Base-by-base conservation (phyloP, 1,140 invertebrate species). In the Penaeus chinensis region DNA sequence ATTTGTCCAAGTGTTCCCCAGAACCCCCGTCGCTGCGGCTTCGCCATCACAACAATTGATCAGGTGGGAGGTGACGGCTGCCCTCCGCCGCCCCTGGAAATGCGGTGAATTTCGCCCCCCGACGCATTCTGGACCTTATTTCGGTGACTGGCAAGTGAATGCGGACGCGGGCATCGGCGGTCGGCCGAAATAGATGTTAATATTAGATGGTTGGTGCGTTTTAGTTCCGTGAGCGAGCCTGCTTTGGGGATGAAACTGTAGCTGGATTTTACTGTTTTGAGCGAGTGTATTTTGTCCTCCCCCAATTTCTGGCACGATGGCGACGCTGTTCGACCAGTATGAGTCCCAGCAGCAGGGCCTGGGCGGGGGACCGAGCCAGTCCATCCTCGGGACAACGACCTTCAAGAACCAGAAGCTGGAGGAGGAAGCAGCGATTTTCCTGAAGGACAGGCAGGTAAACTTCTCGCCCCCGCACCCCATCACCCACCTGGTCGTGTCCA, bases 401-500 rank as follows among this genome's bases (percentile, higher is more conserved):
- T 89, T 90, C 66, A 89, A 77, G 69, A 90, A 90, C 66, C 87
- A 89, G 47, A 90, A 90, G 62, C 60, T 90, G 71, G 90, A 90
- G 47, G 87, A 90, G 47, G 90, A 90, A 47, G 65, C 90, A 22
- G 85, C 90, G n/a, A 89, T 90, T 69, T 90, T 90, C 32, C 71
- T 82, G 24, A 85, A 77, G 11, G 88, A 90, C 61, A 87, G 84
- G 42, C 84, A 86, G 54, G 89, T 90, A 19, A 90, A 88, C 47
- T 90, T 89, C 82, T 24, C 42, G n/a, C 96, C 97, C 20, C 94
- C 95, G 0, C 95, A 96, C 89, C 93, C 93, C 85, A 95, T 98
- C 69, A 95, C 95, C 27, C 95, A 98, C 91, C 92, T 98, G 37
- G 95, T 94, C 74, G 96, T 97, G 2, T 94, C 95, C 27, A 98